Conservation (phyloP, 2,797 vertebrate species). For the Paedocypris micromegethes region DNA sequence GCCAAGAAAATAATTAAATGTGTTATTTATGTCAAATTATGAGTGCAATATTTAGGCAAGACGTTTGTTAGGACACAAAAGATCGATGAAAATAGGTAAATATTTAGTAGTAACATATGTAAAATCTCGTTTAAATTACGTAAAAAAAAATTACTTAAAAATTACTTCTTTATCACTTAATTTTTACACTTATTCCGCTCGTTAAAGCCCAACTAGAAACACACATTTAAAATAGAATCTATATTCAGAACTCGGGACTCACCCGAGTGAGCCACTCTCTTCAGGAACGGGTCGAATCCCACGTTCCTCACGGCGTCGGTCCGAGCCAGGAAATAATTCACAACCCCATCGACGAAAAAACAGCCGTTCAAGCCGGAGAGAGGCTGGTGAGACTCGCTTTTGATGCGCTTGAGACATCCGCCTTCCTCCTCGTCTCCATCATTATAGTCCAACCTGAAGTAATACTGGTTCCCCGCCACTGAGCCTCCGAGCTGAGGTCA, state of each 20-base stretch:
- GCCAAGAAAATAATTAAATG: too few species aligned
- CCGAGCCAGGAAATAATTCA: conserved; percentile 72
- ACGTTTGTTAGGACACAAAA: too few species aligned
- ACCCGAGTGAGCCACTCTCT: conserved; percentile 60
- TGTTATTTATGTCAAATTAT: too few species aligned
- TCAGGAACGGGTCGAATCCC: conserved; percentile 67
- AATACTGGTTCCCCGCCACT: conserved; percentile 55
- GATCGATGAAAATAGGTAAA: too few species aligned
- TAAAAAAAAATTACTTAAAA: too few species aligned
- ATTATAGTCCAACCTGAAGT: conserved; percentile 60
- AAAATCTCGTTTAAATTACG: too few species aligned
- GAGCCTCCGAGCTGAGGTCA: conserved; percentile 62
- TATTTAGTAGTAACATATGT: too few species aligned
- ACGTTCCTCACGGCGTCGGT: conserved; percentile 59
- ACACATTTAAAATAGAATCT: too few species aligned
- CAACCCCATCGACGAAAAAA: conserved; percentile 54
- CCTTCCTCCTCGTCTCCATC: conserved; percentile 57
- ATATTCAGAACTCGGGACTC: not conserved
- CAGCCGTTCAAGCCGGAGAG: conserved; percentile 63
- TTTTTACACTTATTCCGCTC: too few species aligned
- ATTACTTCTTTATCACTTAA: too few species aligned
- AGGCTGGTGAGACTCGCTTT: conserved; percentile 35
- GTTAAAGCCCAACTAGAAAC: too few species aligned
- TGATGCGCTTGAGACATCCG: conserved; percentile 56
- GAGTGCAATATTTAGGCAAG: too few species aligned